Conservation (phyloP, 2,888 invertebrate species). For the Leucophenga maculata region DNA sequence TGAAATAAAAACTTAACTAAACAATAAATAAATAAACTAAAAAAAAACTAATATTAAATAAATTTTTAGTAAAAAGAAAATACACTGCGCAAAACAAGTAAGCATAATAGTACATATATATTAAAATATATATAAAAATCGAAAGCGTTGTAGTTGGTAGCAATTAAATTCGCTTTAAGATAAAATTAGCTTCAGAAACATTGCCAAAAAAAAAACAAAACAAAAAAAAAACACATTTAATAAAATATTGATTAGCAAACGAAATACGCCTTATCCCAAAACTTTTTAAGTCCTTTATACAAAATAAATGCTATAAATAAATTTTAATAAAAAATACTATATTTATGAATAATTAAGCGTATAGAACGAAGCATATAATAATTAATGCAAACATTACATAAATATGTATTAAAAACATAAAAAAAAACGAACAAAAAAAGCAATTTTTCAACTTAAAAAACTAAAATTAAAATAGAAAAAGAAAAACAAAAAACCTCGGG, state of each 20-base stretch:
- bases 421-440: constrained; percentile 26
- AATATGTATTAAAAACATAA: not conserved
- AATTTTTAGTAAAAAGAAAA: constrained; percentile 38
- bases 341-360: not conserved
- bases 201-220: constrained; percentile 14
- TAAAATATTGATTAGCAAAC: constrained; percentile 6
- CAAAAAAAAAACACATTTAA: constrained; percentile 18
- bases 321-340: constrained; percentile 1
- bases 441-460: constrained; percentile 20
- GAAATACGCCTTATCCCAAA: constrained; percentile 14
- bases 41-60: constrained; percentile 37
- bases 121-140: constrained; percentile 17
- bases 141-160: constrained; percentile 9
- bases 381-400: not conserved
- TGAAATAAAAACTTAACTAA: constrained; percentile 20
- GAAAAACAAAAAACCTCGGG: constrained; percentile 66
- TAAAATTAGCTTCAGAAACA: constrained; percentile 24
- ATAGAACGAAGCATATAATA: not conserved
- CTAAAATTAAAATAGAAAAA: constrained; percentile 28
- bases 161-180: constrained; percentile 24
- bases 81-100: constrained; percentile 18
- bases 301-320: not conserved
- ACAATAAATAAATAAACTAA: constrained; percentile 22
- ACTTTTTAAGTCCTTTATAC: constrained; percentile 20
- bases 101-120: constrained; percentile 9